These are phyloP conservation scores for Drosophila malerkotliana DNA, from an alignment of 1,140 invertebrate genomes.

Conservation along the genomic window DNA sequence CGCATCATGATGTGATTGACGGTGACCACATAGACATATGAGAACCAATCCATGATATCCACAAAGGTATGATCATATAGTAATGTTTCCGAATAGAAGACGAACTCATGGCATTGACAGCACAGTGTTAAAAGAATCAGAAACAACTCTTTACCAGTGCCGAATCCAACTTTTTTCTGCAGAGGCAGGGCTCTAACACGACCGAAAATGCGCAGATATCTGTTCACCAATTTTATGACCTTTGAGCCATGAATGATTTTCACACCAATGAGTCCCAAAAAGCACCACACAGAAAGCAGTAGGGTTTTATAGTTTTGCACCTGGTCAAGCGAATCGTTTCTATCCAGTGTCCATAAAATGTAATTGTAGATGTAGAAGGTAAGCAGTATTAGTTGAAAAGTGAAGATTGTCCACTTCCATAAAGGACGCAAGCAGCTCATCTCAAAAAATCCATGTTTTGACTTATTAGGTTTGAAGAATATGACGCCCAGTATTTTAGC, in stretches of 20 bases:
- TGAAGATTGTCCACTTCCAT: background rate
- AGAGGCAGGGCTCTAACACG: background rate
- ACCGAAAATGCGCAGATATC: background rate
- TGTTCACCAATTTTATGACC: background rate
- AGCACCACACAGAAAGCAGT: background rate
- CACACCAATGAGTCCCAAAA: background rate
- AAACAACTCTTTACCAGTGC: background rate
- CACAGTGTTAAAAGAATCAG: background rate
- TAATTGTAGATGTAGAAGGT: background rate
- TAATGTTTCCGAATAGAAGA: constrained; percentile 1
- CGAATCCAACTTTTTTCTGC: background rate
- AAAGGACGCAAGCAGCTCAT: background rate
- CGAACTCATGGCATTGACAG: background rate
- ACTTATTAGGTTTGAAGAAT: background rate
- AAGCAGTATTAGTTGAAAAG: background rate
- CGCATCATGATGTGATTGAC: background rate
- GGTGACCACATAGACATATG: background rate
- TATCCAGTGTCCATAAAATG: background rate
- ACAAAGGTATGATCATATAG: background rate
- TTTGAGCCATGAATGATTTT: background rate
- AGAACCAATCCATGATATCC: background rate
- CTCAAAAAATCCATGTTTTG: background rate
- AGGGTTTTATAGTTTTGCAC: background rate
- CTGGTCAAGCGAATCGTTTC: background rate
- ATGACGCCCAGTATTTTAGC: background rate